Percentiles rank a stretch among this genome's conserved stretches.
Conservation (phyloP, 1,140 invertebrate genomes). For the Sesamia nonagrioides region DNA sequence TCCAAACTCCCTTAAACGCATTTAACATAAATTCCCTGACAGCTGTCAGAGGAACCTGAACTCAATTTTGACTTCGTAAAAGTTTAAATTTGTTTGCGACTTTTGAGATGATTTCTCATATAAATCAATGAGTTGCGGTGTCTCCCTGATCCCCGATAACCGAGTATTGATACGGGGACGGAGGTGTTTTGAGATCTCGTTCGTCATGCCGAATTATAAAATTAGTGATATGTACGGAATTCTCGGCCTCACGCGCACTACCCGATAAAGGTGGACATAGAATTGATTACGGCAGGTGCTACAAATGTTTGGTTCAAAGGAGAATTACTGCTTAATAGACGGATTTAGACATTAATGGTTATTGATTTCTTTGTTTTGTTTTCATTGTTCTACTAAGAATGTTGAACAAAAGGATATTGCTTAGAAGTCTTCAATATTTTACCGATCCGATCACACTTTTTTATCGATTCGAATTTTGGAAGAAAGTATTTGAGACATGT, state of each 20-base stretch:
- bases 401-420: too few species aligned
- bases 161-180: slow-evolving; percentile 75
- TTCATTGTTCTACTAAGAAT: too few species aligned
- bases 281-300: slow-evolving; percentile 15
- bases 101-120: slow-evolving; percentile 68
- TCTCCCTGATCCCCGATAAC: slow-evolving; percentile 73
- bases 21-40: slow-evolving; percentile 9
- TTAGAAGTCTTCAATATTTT: too few species aligned
- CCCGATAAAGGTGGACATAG: neutral
- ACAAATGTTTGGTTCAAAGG: slow-evolving; percentile 16
- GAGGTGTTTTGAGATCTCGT: slow-evolving; percentile 75
- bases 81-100: slow-evolving; percentile 33
- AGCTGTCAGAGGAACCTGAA: slow-evolving; percentile 17
- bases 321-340: slow-evolving; percentile 5
- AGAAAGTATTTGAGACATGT: too few species aligned
- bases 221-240: slow-evolving; percentile 66
- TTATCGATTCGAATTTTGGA: too few species aligned
- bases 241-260: slow-evolving; percentile 31
- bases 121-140: slow-evolving; percentile 77
- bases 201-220: slow-evolving; percentile 66
- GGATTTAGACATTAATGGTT: neutral
- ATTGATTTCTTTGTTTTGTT: slow-evolving; percentile 10
- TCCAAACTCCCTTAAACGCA: slow-evolving; percentile 35
- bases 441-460: too few species aligned
- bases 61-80: neutral